Evolutionary conservation across 2,797 vertebrate genomes (phyloP).

Genomic region (Ctenosaura bakeri): DNA sequence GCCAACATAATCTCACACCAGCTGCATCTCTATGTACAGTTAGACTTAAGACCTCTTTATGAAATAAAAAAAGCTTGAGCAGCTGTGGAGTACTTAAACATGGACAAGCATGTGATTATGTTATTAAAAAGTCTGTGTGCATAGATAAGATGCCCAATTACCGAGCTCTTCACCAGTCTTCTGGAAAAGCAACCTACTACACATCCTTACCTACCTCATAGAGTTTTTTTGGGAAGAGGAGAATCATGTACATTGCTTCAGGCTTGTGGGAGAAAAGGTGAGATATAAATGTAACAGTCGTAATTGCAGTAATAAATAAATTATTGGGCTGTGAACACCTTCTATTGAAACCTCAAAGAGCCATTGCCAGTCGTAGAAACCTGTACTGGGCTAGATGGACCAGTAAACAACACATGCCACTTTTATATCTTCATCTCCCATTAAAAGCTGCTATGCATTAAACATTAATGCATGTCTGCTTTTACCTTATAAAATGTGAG

Average conservation of each 20-base stretch:
- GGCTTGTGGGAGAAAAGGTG: neutral
- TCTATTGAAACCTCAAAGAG: neutral
- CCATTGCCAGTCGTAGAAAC: neutral
- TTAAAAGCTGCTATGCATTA: conserved; percentile 1
- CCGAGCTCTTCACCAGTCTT: no score
- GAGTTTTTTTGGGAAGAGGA: neutral
- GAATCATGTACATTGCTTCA: neutral
- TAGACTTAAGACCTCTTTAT: no score
- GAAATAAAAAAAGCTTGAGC: no score
- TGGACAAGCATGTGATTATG: no score
- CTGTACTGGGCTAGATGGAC: neutral
- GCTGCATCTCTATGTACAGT: no score
- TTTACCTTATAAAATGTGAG: conserved; percentile 1
- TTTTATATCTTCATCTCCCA: neutral
- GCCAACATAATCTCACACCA: no score
- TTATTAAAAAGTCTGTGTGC: no score
- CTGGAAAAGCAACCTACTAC: no score
- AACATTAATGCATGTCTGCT: neutral
- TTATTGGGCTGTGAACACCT: neutral
- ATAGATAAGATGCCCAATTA: no score
- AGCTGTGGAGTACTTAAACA: no score
- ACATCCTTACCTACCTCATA: neutral
- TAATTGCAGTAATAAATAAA: neutral
- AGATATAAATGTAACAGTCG: neutral
- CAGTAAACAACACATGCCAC: neutral